Evolutionary conservation across 2,888 invertebrate genomes (phyloP).

Genomic region (Podabrus alpinus): DNA sequence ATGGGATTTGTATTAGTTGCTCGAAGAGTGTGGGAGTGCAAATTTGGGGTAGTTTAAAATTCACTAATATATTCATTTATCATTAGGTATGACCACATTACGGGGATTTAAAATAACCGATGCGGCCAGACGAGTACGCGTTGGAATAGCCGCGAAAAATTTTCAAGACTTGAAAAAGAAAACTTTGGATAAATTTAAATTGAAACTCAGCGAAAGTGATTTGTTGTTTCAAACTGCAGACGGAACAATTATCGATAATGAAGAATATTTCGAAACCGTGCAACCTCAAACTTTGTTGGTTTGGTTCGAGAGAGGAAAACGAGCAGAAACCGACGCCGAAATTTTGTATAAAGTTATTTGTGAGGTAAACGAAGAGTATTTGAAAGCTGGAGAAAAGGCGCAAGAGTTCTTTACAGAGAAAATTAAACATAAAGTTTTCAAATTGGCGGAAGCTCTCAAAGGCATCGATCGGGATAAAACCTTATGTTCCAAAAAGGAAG

Average conservation of each 20-base stretch:
- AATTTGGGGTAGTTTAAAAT: constrained; percentile 1
- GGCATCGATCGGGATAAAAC: constrained; percentile 62
- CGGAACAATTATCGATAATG: constrained; percentile 73
- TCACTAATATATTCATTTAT: background rate
- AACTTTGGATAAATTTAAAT: constrained; percentile 65
- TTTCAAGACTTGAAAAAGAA: constrained; percentile 69
- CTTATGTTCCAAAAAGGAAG: constrained; percentile 62
- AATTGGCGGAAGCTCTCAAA: constrained; percentile 54
- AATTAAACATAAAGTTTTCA: constrained; percentile 61
- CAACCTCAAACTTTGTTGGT: constrained; percentile 78
- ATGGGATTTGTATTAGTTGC: background rate
- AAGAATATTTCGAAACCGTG: constrained; percentile 76
- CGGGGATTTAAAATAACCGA: constrained; percentile 77
- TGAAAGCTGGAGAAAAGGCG: constrained; percentile 72
- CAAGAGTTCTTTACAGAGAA: constrained; percentile 76
- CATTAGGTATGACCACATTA: constrained; percentile 54
- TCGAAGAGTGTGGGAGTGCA: background rate
- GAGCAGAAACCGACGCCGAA: constrained; percentile 65
- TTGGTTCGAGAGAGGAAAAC: constrained; percentile 52
- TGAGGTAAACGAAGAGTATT: constrained; percentile 68
- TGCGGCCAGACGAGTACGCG: constrained; percentile 66
- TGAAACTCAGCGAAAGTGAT: constrained; percentile 43
- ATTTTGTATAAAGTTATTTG: constrained; percentile 71
- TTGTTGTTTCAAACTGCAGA: constrained; percentile 58
- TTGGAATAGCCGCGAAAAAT: constrained; percentile 72